Evolutionary conservation across 2,797 vertebrate species (phyloP).

Genomic region (Bothrops alternatus): DNA sequence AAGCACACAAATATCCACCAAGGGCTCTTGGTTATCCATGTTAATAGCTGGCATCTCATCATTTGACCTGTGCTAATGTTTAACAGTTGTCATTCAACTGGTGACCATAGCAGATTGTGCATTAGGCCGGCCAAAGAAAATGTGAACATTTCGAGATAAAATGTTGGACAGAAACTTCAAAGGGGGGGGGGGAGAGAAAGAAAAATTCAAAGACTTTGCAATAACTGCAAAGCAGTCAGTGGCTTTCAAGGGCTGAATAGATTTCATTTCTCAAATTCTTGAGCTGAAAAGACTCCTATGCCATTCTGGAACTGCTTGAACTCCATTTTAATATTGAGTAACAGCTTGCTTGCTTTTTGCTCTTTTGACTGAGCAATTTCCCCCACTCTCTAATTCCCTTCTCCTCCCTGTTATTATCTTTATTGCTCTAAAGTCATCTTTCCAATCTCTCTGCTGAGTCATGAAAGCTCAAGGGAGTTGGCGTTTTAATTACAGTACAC

Average conservation of each 20-base stretch:
- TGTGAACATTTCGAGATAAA: not conserved
- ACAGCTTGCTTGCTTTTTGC: not conserved
- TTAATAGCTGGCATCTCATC: not conserved
- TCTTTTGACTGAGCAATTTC: not conserved
- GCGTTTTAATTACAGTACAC: not conserved
- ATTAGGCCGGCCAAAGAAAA: not conserved
- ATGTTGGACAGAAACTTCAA: too few species aligned
- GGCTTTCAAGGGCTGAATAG: not conserved
- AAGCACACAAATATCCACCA: not conserved
- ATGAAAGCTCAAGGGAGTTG: not conserved
- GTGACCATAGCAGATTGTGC: too few species aligned
- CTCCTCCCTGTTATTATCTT: not conserved
- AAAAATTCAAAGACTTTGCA: not conserved
- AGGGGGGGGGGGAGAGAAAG: fast-evolving
- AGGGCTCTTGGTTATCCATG: not conserved
- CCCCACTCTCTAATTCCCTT: too few species aligned
- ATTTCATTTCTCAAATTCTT: not conserved
- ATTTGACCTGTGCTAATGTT: not conserved
- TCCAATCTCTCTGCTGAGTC: not conserved
- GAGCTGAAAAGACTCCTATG: not conserved
- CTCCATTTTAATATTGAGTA: not conserved
- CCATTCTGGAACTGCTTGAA: not conserved
- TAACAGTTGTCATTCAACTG: not conserved
- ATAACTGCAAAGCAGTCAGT: not conserved
- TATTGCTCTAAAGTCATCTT: not conserved